phyloP scores from a whole-genome alignment of 2,888 invertebrate species.

The Papilio protenor region DNA sequence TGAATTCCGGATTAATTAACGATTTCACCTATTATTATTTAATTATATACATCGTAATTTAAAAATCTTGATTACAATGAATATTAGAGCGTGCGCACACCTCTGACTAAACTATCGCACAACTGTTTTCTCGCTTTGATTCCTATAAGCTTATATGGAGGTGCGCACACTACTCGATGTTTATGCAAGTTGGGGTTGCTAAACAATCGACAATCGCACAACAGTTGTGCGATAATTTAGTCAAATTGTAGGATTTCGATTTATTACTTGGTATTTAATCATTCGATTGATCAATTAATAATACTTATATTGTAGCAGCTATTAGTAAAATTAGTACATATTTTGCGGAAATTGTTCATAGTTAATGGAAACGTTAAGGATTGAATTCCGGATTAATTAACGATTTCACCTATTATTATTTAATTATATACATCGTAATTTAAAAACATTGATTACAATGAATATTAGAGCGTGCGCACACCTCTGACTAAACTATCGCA shows the following conservation, averaged over 20 bases:
- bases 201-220: too few species aligned
- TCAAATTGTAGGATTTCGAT: neutral
- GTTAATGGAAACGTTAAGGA: conserved; percentile 8
- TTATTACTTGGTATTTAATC: neutral
- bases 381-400: conserved; percentile 11
- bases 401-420: conserved; percentile 18
- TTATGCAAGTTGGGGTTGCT: too few species aligned
- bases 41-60: neutral
- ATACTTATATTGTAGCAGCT: neutral
- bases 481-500: neutral
- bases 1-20: conserved; percentile 9
- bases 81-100: too few species aligned
- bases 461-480: too few species aligned
- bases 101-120: neutral
- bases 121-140: neutral
- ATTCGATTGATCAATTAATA: neutral
- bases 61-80: neutral
- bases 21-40: conserved; percentile 19
- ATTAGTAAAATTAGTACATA: neutral
- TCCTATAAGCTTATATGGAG: too few species aligned
- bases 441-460: neutral
- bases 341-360: conserved; percentile 13
- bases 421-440: neutral
- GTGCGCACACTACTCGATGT: too few species aligned
- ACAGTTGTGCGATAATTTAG: neutral